These are phyloP conservation scores for Cuniculus paca DNA, from an alignment of 2,797 vertebrate genomes.

Conservation along the genomic window DNA sequence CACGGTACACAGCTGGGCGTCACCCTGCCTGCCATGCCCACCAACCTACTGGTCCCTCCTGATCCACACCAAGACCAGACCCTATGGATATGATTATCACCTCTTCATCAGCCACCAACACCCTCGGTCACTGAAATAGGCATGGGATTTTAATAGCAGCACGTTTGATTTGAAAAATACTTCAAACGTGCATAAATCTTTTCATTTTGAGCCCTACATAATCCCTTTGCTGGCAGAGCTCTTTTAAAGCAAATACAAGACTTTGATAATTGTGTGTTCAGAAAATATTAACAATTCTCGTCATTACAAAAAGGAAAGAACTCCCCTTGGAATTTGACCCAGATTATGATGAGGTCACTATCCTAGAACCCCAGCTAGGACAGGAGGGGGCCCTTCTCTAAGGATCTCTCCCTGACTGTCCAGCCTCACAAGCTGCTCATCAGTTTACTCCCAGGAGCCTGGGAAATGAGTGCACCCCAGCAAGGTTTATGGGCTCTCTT, in stretches of 20 bases:
- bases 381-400: not conserved
- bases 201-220: not conserved
- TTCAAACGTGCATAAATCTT: not conserved
- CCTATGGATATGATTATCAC: too few relatives aligned
- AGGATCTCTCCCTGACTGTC: not conserved
- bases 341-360: not conserved
- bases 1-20: not conserved
- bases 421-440: not conserved
- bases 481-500: not conserved
- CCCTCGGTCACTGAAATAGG: not conserved
- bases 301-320: not conserved
- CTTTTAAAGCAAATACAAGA: conserved; percentile 6
- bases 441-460: not conserved
- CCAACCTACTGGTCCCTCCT: too few relatives aligned
- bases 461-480: not conserved
- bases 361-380: not conserved
- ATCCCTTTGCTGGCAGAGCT: not conserved
- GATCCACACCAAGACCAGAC: not conserved
- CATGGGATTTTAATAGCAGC: not conserved
- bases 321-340: not conserved
- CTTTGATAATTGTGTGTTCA: not conserved
- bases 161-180: not conserved
- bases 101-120: not conserved
- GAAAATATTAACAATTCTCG: not conserved
- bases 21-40: not conserved